Evolutionary conservation across 2,888 invertebrate species (phyloP).

Genomic region (Plebejus anna): DNA sequence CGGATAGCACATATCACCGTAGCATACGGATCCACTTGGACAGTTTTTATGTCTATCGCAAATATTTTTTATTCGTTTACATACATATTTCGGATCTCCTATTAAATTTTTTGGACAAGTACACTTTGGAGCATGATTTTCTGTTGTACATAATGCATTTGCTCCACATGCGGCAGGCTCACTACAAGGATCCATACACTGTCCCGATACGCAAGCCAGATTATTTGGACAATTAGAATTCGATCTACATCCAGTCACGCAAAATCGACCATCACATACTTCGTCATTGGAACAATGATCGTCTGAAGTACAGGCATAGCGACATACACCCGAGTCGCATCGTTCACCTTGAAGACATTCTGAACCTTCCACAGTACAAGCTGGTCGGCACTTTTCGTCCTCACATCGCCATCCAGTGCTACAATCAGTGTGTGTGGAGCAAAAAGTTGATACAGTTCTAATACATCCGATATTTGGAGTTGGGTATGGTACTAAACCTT

Average conservation of each 20-base stretch:
- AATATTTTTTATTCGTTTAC: conserved; percentile 82
- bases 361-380: conserved; percentile 84
- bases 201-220: conserved; percentile 87
- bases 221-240: conserved; percentile 87
- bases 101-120: conserved; percentile 84
- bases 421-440: conserved; percentile 88
- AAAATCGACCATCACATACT: conserved; percentile 90
- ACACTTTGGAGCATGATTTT: conserved; percentile 87
- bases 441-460: conserved; percentile 87
- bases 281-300: conserved; percentile 93
- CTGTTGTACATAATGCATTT: conserved; percentile 86
- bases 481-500: conserved; percentile 91
- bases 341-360: conserved; percentile 92
- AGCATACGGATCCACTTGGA: conserved; percentile 85
- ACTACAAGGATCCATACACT: conserved; percentile 88
- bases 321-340: conserved; percentile 87
- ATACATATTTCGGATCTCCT: conserved; percentile 87
- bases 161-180: conserved; percentile 90
- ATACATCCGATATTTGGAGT: conserved; percentile 93
- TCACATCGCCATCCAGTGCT: conserved; percentile 85
- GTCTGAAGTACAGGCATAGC: conserved; percentile 89
- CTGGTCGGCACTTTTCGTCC: conserved; percentile 85
- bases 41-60: conserved; percentile 86
- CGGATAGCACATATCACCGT: conserved; percentile 87
- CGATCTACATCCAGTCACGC: conserved; percentile 89